These are phyloP conservation scores for Syngnathus rostellatus DNA, from an alignment of 2,797 vertebrate genomes.

Conservation along the genomic window DNA sequence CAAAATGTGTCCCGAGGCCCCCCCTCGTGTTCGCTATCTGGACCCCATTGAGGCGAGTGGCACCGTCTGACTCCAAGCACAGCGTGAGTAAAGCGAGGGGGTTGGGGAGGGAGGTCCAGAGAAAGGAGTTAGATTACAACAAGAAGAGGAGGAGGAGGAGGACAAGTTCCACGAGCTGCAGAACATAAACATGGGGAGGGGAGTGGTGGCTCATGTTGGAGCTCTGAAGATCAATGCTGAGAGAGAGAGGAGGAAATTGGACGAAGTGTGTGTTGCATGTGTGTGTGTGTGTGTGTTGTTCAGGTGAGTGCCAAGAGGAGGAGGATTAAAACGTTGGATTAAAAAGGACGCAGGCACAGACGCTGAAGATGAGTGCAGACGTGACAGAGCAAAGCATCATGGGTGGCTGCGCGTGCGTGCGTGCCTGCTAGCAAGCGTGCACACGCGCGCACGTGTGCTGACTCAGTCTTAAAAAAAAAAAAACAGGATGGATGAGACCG, in stretches of 20 bases:
- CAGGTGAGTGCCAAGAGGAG: background rate
- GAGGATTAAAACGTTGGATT: slow-evolving; percentile 44
- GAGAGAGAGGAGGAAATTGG: background rate
- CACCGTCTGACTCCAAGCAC: slow-evolving; percentile 4
- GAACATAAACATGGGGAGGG: slow-evolving; percentile 33
- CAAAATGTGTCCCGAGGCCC: background rate
- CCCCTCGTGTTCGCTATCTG: background rate
- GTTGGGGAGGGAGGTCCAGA: slow-evolving; percentile 17
- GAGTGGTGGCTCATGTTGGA: background rate
- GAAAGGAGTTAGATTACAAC: slow-evolving; percentile 34
- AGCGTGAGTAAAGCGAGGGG: slow-evolving; percentile 11
- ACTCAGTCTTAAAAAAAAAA: slow-evolving; percentile 26
- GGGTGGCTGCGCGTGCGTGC: background rate
- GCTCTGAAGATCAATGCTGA: background rate
- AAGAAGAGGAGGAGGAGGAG: slow-evolving; percentile 18
- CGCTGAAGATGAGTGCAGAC: background rate
- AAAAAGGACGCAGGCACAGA: background rate
- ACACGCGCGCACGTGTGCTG: slow-evolving; percentile 32
- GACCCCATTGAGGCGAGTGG: slow-evolving; percentile 19
- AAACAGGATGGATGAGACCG: slow-evolving; percentile 50
- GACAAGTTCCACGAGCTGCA: slow-evolving; percentile 17
- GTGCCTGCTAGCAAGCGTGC: background rate
- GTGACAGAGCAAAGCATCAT: no score
- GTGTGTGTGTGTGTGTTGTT: no score
- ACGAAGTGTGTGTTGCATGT: background rate